Evolutionary conservation across 1,140 invertebrate genomes (phyloP).

Genomic region (Tetranychus urticae): DNA sequence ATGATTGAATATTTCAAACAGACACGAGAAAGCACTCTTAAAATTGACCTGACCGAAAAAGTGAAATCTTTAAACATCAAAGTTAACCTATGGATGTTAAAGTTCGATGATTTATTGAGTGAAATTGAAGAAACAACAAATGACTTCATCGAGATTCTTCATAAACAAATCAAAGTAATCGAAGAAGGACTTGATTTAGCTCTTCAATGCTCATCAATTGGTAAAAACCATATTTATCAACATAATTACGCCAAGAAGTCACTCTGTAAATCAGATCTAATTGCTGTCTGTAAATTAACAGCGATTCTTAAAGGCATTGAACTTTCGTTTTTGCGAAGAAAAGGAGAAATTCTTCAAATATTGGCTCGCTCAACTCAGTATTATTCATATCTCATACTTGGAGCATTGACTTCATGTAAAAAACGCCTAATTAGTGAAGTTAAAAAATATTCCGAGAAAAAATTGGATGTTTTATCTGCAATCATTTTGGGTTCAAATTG

Average conservation of each 20-base stretch:
- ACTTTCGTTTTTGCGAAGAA: conserved; percentile 1
- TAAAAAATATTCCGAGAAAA: conserved; percentile 33
- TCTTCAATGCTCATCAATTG: neutral
- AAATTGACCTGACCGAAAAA: conserved; percentile 9
- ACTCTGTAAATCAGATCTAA: conserved; percentile 1
- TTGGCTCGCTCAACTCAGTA: conserved; percentile 2
- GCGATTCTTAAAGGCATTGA: conserved; percentile 8
- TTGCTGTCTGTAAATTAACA: conserved; percentile 5
- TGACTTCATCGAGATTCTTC: conserved; percentile 1
- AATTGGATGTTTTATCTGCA: conserved; percentile 40
- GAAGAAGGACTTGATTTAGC: conserved; percentile 6
- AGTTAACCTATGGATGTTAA: conserved; percentile 12
- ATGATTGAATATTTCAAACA: conserved; percentile 7
- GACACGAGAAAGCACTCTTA: conserved; percentile 10
- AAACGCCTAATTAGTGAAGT: conserved; percentile 26
- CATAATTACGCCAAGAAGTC: conserved; percentile 1
- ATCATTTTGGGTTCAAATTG: conserved; percentile 42
- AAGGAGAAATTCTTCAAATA: neutral
- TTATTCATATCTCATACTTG: conserved; percentile 5
- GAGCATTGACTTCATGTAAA: conserved; percentile 18
- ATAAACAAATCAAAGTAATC: neutral
- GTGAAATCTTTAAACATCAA: conserved; percentile 9
- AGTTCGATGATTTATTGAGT: conserved; percentile 4
- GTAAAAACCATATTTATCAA: conserved; percentile 3
- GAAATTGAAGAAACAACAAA: neutral